phyloP scores from a whole-genome alignment of 1,140 invertebrate genomes.

The Cataglyphis hispanica region DNA sequence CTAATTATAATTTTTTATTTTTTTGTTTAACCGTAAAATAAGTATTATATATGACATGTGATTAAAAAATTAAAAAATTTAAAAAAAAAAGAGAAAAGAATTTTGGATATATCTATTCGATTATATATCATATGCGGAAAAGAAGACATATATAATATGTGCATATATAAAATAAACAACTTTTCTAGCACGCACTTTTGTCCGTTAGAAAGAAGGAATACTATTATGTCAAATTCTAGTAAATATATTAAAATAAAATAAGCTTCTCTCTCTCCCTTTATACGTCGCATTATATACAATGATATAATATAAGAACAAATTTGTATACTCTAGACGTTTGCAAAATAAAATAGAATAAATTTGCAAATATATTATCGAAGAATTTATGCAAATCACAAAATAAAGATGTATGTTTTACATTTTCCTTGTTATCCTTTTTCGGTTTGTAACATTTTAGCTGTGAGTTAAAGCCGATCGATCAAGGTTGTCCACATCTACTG shows the following conservation, averaged over 20 bases:
- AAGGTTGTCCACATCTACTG: slow-evolving; percentile 17
- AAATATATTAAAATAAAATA: background rate
- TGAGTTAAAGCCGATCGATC: slow-evolving; percentile 27
- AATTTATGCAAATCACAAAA: background rate
- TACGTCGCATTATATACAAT: background rate
- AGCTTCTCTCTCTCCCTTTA: background rate
- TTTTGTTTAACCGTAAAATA: background rate
- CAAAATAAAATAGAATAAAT: background rate
- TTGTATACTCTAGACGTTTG: no score
- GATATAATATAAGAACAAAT: background rate
- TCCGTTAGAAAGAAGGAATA: no score
- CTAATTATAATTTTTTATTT: background rate
- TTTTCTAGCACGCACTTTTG: no score
- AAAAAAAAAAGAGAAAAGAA: background rate
- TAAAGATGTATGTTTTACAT: background rate
- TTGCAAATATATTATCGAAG: background rate
- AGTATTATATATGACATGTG: background rate
- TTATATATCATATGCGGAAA: background rate
- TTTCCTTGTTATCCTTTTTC: background rate
- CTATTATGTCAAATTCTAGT: background rate
- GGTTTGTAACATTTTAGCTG: background rate
- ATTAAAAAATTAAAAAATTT: background rate
- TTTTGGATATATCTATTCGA: background rate
- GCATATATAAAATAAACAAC: background rate
- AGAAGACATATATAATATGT: no score